phyloP scores from a whole-genome alignment of 2,797 vertebrate genomes.

The Fratercula arctica region DNA sequence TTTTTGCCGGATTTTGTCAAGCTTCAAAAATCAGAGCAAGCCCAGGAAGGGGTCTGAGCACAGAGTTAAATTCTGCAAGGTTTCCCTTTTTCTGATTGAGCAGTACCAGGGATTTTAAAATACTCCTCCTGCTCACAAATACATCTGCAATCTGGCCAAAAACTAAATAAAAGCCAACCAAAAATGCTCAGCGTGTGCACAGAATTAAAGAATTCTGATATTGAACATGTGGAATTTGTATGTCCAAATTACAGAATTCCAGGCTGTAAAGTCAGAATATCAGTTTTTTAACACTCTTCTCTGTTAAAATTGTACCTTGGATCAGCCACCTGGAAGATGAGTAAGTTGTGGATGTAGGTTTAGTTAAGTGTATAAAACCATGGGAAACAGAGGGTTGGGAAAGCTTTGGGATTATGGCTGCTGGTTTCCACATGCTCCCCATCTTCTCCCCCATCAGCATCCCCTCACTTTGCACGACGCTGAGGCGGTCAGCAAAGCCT shows the following conservation, averaged over 20 bases:
- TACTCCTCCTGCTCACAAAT: not conserved
- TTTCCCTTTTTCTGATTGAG: not conserved
- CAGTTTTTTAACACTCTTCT: not conserved
- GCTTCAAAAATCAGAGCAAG: not conserved
- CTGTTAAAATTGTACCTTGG: not conserved
- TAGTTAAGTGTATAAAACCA: not conserved
- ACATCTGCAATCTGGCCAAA: not conserved
- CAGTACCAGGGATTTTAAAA: not conserved
- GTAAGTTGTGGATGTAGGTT: not conserved
- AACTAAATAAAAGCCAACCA: not conserved
- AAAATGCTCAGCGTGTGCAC: not conserved
- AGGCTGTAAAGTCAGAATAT: not conserved
- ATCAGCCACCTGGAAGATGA: not conserved
- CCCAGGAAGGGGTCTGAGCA: not conserved
- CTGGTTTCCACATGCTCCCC: fast-evolving
- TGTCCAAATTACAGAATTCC: no score
- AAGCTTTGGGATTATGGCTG: fast-evolving
- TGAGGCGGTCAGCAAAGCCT: not conserved
- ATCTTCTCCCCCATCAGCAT: no score
- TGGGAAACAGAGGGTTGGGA: not conserved
- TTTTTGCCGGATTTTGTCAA: not conserved
- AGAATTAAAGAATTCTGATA: not conserved
- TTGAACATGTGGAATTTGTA: not conserved
- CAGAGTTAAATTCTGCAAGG: not conserved
- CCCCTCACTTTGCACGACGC: not conserved